Base-by-base conservation (phyloP, 2,113 vertebrate species). In the Raja brachyura region DNA sequence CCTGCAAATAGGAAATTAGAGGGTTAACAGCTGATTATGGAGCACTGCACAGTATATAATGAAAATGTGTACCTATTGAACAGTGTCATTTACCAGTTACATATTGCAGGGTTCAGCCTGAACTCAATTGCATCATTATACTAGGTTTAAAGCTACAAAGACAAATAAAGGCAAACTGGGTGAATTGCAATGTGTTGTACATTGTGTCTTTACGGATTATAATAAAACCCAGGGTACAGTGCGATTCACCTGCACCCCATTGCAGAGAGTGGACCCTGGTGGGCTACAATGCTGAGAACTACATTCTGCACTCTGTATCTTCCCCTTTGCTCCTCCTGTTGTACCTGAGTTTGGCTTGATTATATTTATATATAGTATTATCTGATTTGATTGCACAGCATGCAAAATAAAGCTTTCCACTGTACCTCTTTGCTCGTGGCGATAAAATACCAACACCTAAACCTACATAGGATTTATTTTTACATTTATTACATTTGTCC, bases 1-100 rank as follows among this genome's bases (percentile, higher is more conserved):
- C 98, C 98, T 99, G 96, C 73, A 94, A 93, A 93, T 59, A 93
- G 68, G 20, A 20, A 92, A 92, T 92, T 68, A 73, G 16, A 73
- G 20, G 48, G 90, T 74, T 92, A 92, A 48, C 48, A 31, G 28
- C 48, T 8, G 70, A 54, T 6, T 54, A 20, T n/a, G 22, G 48
- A 92, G 13, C 31, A 14, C 22, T 54, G 31, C 18, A 70, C 2
- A 70, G n/a, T 31, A 39, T n/a, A 90, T 18, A 70, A 7, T 39
- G 61, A 39, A 90, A 66, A 70, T 20, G 6, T 22, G 61, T 8
- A 33, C 8, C 25, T 13, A 28, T 54, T 85, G 81, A 22, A 61
- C 81, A 59, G 56, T 11, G 25, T 10, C 81, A 61, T 56, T 59
- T 85, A 48, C 33, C 33, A 85, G 56, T 85, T n/a, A 85, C 81